Percentiles rank a stretch among this genome's conserved stretches.
These are phyloP conservation scores for Coboldia fuscipes DNA, from an alignment of 1,140 invertebrate genomes.

Conservation along the genomic window DNA sequence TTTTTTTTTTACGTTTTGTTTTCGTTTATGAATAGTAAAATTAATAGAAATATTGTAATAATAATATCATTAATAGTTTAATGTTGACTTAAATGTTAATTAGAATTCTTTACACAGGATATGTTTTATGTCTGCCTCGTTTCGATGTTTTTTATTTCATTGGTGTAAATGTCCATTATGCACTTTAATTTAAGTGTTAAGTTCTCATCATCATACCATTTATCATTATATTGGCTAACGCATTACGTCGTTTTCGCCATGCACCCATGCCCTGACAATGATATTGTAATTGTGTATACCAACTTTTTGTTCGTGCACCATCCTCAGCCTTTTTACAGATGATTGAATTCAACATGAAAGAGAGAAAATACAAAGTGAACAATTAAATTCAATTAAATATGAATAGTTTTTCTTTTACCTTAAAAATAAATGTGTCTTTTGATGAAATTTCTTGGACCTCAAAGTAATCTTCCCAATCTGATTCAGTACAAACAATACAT, in stretches of 20 bases:
- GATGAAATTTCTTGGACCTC: constrained; percentile 84
- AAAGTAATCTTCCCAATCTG: constrained; percentile 79
- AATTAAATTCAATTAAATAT: constrained; percentile 7
- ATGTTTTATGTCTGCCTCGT: too few relatives aligned
- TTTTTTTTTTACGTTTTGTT: too few relatives aligned
- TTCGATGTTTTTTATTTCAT: too few relatives aligned
- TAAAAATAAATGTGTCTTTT: constrained; percentile 85
- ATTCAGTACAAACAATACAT: constrained; percentile 73
- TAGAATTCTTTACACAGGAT: too few relatives aligned
- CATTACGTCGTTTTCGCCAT: constrained; percentile 77
- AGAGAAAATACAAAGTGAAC: constrained; percentile 1
- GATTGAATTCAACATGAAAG: constrained; percentile 2
- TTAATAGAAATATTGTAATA: too few relatives aligned
- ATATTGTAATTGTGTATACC: constrained; percentile 74
- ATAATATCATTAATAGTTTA: too few relatives aligned
- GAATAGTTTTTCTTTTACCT: constrained; percentile 32
- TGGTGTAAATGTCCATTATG: too few relatives aligned
- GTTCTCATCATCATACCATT: constrained; percentile 50
- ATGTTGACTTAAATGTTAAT: too few relatives aligned
- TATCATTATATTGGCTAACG: constrained; percentile 89
- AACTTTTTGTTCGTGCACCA: constrained; percentile 56
- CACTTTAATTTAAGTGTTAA: too few relatives aligned
- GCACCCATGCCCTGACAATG: constrained; percentile 75
- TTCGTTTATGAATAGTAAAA: too few relatives aligned
- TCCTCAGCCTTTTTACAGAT: constrained; percentile 60